phyloP scores from a whole-genome alignment of 2,888 invertebrate genomes.

The Chymomyza procnemis region DNA sequence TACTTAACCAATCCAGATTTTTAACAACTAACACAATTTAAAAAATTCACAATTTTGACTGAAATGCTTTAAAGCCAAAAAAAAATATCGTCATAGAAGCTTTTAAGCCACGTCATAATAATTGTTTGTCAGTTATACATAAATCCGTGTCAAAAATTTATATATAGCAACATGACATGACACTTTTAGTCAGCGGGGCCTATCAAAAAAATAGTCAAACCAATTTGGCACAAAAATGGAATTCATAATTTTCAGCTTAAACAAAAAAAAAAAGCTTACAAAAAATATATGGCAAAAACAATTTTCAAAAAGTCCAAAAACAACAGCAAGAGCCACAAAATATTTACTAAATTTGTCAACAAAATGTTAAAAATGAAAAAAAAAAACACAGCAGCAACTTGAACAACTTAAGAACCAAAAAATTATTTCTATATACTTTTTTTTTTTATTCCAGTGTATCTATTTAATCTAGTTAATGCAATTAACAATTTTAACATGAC shows the following conservation, averaged over 20 bases:
- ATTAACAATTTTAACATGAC: slow-evolving; percentile 76
- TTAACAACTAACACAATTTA: too few relatives aligned
- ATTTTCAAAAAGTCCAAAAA: slow-evolving; percentile 38
- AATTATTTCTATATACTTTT: background rate
- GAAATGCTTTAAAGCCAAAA: background rate
- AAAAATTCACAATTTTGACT: too few relatives aligned
- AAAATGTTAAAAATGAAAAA: slow-evolving; percentile 74
- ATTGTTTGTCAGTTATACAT: slow-evolving; percentile 18
- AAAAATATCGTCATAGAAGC: background rate
- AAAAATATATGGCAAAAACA: slow-evolving; percentile 22
- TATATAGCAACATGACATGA: slow-evolving; percentile 60
- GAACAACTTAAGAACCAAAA: background rate
- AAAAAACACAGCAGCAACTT: slow-evolving; percentile 28
- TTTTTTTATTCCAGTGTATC: slow-evolving; percentile 50
- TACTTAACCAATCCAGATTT: too few relatives aligned
- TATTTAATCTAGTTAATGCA: slow-evolving; percentile 77
- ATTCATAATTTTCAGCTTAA: slow-evolving; percentile 60
- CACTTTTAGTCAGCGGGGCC: slow-evolving; percentile 53
- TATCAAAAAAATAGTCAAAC: slow-evolving; percentile 37
- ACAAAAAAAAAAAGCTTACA: background rate
- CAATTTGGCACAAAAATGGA: slow-evolving; percentile 42
- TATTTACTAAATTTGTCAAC: slow-evolving; percentile 75
- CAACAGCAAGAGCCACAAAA: slow-evolving; percentile 44
- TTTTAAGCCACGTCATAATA: slow-evolving; percentile 39
- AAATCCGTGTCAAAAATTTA: slow-evolving; percentile 68